phyloP scores from a whole-genome alignment of 2,888 invertebrate species.

The Scaptomyza caliginosa region DNA sequence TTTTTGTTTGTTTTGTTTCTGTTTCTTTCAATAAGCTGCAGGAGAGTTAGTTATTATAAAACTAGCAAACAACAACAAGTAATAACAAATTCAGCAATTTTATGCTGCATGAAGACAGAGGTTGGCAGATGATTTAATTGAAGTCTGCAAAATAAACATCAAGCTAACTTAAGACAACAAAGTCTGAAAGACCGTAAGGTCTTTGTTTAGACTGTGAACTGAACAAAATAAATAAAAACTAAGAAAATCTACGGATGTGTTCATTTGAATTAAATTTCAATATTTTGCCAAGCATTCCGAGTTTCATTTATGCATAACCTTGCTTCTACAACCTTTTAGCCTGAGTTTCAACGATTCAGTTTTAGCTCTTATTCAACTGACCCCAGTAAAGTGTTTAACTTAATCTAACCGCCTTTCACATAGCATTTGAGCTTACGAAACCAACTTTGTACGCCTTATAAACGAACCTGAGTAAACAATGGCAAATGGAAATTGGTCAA shows the following conservation, averaged over 20 bases:
- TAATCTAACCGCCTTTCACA: constrained; percentile 17
- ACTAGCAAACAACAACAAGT: constrained; percentile 29
- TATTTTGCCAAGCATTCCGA: no score
- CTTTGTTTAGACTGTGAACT: constrained; percentile 18
- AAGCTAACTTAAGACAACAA: constrained; percentile 19
- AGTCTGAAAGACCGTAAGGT: constrained; percentile 14
- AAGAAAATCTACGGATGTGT: constrained; percentile 29
- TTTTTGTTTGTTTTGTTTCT: constrained; percentile 18
- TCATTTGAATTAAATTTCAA: constrained; percentile 48
- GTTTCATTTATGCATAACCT: no score
- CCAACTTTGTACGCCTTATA: constrained; percentile 44
- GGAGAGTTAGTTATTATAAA: constrained; percentile 54
- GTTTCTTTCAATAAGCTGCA: constrained; percentile 32
- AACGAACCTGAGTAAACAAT: constrained; percentile 58
- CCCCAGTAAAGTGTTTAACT: constrained; percentile 1
- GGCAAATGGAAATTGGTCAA: constrained; percentile 39
- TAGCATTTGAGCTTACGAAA: constrained; percentile 7
- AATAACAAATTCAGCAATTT: constrained; percentile 47
- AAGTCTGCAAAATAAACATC: constrained; percentile 41
- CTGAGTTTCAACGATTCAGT: background rate
- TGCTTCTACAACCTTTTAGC: background rate
- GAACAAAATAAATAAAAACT: no score
- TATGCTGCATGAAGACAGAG: constrained; percentile 59
- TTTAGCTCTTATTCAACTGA: background rate
- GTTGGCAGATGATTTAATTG: constrained; percentile 72